phyloP scores from a whole-genome alignment of 2,888 invertebrate species.

The Drosophila meridionalis region DNA sequence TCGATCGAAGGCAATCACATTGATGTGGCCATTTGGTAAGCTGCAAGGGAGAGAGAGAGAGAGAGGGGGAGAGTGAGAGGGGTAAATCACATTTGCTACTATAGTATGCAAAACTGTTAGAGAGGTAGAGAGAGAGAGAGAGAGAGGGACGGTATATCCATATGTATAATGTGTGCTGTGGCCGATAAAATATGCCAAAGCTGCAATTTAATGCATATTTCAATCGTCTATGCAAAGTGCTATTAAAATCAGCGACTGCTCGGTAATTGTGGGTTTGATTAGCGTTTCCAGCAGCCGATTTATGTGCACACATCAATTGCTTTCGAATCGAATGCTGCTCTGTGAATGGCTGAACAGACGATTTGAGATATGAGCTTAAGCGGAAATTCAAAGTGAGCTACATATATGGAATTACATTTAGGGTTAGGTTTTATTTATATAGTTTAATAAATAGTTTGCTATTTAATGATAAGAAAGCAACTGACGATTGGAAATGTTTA shows the following conservation, averaged over 20 bases:
- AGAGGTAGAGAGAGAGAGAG: background rate
- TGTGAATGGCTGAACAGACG: slow-evolving; percentile 28
- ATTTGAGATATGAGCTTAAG: slow-evolving; percentile 1
- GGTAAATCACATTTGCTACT: slow-evolving; percentile 4
- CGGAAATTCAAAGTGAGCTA: background rate
- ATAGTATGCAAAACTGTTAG: slow-evolving; percentile 7
- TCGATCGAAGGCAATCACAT: slow-evolving; percentile 87
- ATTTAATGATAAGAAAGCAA: background rate
- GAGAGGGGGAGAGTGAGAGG: background rate
- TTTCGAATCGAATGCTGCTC: slow-evolving; percentile 30
- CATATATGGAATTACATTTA: background rate
- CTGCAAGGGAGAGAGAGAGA: slow-evolving; percentile 83
- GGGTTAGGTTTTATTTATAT: background rate
- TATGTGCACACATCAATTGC: slow-evolving; percentile 51
- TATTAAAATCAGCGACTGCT: slow-evolving; percentile 50
- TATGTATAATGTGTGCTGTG: slow-evolving; percentile 5
- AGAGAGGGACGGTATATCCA: background rate
- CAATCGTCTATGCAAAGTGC: slow-evolving; percentile 22
- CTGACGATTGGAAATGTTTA: too few relatives aligned
- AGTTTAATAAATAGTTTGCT: background rate
- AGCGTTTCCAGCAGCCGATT: slow-evolving; percentile 54
- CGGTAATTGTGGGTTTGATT: slow-evolving; percentile 59
- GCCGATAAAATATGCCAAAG: slow-evolving; percentile 38
- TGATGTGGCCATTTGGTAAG: slow-evolving; percentile 93
- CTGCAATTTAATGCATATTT: slow-evolving; percentile 36